These are phyloP conservation scores for Pseudorasbora parva DNA, from an alignment of 2,113 vertebrate species.

Conservation along the genomic window DNA sequence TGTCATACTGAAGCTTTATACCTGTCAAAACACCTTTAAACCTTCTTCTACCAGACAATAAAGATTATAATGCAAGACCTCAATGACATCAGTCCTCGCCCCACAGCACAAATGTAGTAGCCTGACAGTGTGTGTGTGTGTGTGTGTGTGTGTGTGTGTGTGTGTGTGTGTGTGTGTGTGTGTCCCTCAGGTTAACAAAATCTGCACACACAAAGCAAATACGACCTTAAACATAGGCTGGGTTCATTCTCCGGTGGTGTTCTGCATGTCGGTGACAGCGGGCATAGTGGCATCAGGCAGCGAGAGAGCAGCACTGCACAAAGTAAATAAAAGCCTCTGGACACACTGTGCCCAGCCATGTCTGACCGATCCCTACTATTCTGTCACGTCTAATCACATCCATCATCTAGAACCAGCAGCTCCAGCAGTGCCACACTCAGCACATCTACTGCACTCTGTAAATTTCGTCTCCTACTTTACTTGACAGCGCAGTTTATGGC, in stretches of 20 bases:
- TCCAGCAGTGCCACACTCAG: neutral
- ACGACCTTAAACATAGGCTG: neutral
- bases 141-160: neutral
- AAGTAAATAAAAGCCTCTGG: slow-evolving; percentile 5
- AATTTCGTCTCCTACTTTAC: neutral
- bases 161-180: neutral
- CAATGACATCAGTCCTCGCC: neutral
- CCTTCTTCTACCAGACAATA: neutral
- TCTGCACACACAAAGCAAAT: neutral
- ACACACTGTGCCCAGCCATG: slow-evolving; percentile 17
- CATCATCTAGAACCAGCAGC: neutral
- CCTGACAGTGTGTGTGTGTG: neutral
- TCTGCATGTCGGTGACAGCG: slow-evolving; percentile 6
- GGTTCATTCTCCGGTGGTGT: neutral
- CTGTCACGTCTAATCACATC: slow-evolving; percentile 34
- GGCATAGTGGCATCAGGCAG: neutral
- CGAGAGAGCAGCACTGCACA: neutral
- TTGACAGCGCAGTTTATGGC: neutral
- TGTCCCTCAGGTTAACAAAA: neutral
- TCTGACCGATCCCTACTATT: slow-evolving; percentile 14
- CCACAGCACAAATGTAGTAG: slow-evolving; percentile 6
- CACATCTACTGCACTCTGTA: neutral
- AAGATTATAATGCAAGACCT: slow-evolving; percentile 1
- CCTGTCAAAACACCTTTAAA: neutral
- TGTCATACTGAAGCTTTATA: neutral